phyloP scores from a whole-genome alignment of 2,888 invertebrate genomes.

The Argyresthia albistria region DNA sequence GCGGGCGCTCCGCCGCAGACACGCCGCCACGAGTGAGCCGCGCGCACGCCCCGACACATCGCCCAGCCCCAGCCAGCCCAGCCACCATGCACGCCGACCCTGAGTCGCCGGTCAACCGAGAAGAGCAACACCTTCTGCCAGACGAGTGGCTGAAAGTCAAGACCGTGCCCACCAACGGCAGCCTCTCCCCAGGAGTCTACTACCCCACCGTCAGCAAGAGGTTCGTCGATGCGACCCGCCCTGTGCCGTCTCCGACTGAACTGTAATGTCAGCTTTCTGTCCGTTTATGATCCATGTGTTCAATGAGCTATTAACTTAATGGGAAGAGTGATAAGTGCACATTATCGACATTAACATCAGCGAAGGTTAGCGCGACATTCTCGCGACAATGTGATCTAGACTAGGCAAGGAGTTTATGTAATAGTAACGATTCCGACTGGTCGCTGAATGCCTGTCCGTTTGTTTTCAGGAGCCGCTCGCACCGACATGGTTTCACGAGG shows the following conservation, averaged over 20 bases:
- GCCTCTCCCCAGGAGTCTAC: slow-evolving; percentile 64
- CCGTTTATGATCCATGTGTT: slow-evolving; percentile 17
- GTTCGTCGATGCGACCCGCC: slow-evolving; percentile 47
- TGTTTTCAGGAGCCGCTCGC: slow-evolving; percentile 77
- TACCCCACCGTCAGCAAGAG: slow-evolving; percentile 65
- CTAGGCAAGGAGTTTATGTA: slow-evolving; percentile 17
- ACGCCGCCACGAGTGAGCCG: slow-evolving; percentile 32
- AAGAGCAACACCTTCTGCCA: slow-evolving; percentile 61
- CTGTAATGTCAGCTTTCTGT: slow-evolving; percentile 30
- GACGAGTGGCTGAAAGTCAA: slow-evolving; percentile 67
- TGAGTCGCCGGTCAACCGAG: slow-evolving; percentile 61
- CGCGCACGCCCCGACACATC: slow-evolving; percentile 21
- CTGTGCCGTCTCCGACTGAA: slow-evolving; percentile 57
- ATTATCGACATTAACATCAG: slow-evolving; percentile 55
- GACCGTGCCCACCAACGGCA: slow-evolving; percentile 50
- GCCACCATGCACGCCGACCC: slow-evolving; percentile 53
- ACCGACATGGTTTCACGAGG: slow-evolving; percentile 77
- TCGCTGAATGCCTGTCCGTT: slow-evolving; percentile 6
- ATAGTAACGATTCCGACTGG: not conserved
- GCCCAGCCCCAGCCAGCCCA: too few relatives aligned
- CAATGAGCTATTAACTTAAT: slow-evolving; percentile 8
- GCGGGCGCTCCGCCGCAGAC: slow-evolving; percentile 52
- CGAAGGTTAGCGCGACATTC: slow-evolving; percentile 41
- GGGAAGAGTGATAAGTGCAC: slow-evolving; percentile 24
- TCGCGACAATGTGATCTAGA: slow-evolving; percentile 42